These are phyloP conservation scores for Cololabis saira DNA, from an alignment of 2,113 vertebrate genomes.

Conservation along the genomic window DNA sequence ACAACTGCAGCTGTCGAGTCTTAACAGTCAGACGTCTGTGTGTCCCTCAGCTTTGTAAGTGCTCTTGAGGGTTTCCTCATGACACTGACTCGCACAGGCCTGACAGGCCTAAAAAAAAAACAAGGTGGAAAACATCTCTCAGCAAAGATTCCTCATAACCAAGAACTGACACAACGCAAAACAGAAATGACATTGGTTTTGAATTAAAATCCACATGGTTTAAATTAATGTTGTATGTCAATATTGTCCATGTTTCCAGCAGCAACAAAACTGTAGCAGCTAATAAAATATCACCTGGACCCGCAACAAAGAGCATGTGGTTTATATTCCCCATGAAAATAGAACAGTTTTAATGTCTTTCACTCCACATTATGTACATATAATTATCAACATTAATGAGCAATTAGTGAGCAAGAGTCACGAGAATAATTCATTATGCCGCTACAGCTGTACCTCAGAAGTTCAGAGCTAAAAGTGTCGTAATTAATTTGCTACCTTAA, in stretches of 20 bases:
- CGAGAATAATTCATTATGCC: no score
- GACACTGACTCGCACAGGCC: constrained; percentile 16
- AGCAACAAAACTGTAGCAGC: constrained; percentile 25
- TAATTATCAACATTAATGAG: background rate
- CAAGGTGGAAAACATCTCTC: background rate
- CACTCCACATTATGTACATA: background rate
- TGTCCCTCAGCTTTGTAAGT: constrained; percentile 1
- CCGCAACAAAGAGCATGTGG: background rate
- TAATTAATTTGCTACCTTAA: no score
- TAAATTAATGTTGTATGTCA: no score
- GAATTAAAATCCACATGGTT: no score
- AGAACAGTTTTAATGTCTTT: background rate
- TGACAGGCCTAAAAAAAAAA: constrained; percentile 14
- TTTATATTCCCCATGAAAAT: background rate
- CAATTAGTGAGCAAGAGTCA: background rate
- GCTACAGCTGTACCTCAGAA: no score
- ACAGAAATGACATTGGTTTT: no score
- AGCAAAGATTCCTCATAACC: background rate
- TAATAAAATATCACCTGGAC: background rate
- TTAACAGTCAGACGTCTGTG: constrained; percentile 19
- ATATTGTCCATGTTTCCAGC: background rate
- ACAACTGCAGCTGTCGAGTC: background rate
- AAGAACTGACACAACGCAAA: no score
- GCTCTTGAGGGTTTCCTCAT: background rate
- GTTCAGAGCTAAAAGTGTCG: no score